phyloP scores from a whole-genome alignment of 2,113 vertebrate genomes.

The Oreochromis tanganicae region DNA sequence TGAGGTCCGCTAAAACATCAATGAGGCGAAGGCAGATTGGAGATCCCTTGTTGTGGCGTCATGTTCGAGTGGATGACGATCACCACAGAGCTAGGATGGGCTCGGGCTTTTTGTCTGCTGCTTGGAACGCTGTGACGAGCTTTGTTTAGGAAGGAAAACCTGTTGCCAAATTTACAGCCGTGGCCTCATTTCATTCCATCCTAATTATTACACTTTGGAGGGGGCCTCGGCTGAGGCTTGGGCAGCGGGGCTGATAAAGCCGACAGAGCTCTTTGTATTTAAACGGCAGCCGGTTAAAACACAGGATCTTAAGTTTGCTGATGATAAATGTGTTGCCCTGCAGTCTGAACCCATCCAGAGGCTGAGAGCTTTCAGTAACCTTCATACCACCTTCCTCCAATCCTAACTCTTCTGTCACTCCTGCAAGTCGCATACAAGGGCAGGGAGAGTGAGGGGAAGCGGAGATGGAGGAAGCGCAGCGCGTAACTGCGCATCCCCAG shows the following conservation, averaged over 20 bases:
- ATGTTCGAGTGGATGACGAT: neutral
- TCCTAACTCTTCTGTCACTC: slow-evolving; percentile 28
- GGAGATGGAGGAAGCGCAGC: neutral
- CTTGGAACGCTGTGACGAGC: neutral
- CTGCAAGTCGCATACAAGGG: slow-evolving; percentile 5
- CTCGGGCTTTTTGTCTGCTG: neutral
- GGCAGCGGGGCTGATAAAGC: slow-evolving; percentile 3
- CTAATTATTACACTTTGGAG: slow-evolving; percentile 44
- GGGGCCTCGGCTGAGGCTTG: slow-evolving; percentile 2
- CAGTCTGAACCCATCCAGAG: slow-evolving; percentile 21
- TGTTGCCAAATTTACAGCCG: slow-evolving; percentile 44
- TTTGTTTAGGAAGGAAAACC: slow-evolving; percentile 21
- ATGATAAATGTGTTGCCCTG: slow-evolving; percentile 42
- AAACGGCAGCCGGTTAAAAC: slow-evolving; percentile 23
- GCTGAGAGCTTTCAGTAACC: slow-evolving; percentile 16
- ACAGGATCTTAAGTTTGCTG: neutral
- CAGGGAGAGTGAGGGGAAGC: neutral
- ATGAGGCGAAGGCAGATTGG: slow-evolving; percentile 19
- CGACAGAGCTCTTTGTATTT: slow-evolving; percentile 31
- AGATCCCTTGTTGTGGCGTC: slow-evolving; percentile 33
- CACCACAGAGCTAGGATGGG: neutral
- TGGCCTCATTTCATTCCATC: slow-evolving; percentile 18
- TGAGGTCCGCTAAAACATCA: slow-evolving; percentile 64
- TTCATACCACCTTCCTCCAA: slow-evolving; percentile 23
- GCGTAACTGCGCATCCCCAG: neutral